phyloP scores from a whole-genome alignment of 2,113 vertebrate species.

The Cinclus cinclus region DNA sequence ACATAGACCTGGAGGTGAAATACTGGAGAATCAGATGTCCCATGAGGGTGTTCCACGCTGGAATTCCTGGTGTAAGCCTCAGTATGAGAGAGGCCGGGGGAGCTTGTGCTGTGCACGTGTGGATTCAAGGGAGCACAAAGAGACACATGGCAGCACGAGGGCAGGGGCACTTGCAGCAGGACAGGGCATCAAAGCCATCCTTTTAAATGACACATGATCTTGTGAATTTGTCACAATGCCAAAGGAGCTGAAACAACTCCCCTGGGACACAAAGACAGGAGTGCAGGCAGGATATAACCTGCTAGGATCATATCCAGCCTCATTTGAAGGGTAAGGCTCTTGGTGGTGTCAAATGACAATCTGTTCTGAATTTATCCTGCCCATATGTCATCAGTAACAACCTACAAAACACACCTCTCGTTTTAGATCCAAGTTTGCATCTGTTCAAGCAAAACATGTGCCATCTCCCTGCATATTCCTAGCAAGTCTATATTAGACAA shows the following conservation, averaged over 20 bases:
- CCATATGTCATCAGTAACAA: conserved; percentile 58
- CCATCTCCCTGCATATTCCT: not conserved
- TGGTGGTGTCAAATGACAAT: conserved; percentile 41
- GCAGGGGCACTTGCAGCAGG: not conserved
- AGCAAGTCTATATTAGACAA: conserved; percentile 14
- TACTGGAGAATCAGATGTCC: not conserved
- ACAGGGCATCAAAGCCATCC: not conserved
- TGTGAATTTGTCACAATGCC: not conserved
- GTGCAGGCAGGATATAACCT: not conserved
- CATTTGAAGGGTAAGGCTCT: conserved; percentile 8
- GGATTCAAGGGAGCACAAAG: not conserved
- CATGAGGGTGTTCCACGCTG: not conserved
- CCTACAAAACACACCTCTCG: conserved; percentile 44
- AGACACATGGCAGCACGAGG: not conserved
- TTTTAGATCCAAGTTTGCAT: conserved; percentile 63
- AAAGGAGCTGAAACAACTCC: not conserved
- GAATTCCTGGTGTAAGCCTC: not conserved
- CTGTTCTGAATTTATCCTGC: conserved; percentile 55
- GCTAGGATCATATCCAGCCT: not conserved
- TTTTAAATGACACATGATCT: not conserved
- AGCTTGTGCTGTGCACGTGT: not conserved
- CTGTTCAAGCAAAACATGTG: conserved; percentile 46
- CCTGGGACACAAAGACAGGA: not conserved
- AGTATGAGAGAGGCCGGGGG: not conserved
- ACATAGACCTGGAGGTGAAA: not conserved